phyloP scores from a whole-genome alignment of 2,113 vertebrate genomes.

The Oryzias celebensis region DNA sequence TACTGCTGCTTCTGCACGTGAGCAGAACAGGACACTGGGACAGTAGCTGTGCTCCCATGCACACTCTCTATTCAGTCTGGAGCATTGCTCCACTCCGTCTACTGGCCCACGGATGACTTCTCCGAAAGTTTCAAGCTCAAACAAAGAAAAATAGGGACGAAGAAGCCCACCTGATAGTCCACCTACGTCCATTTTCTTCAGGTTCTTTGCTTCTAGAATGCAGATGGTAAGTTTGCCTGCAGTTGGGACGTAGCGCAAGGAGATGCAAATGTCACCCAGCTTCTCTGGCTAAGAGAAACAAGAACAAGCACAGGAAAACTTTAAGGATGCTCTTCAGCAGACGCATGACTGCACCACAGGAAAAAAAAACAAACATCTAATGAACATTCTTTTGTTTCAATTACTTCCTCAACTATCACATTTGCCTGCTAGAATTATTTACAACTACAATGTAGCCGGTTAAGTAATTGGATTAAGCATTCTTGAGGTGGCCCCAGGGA shows the following conservation, averaged over 20 bases:
- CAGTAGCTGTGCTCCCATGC: conserved; percentile 12
- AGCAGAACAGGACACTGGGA: conserved; percentile 36
- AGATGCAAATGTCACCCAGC: conserved; percentile 97
- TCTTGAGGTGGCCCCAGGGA: conserved; percentile 23
- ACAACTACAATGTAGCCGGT: background rate
- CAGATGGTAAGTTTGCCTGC: conserved; percentile 97
- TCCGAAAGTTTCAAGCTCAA: background rate
- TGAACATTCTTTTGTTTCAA: conserved; percentile 1
- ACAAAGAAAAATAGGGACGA: conserved; percentile 33
- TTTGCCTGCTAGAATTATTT: conserved; percentile 2
- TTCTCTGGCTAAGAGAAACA: conserved; percentile 87
- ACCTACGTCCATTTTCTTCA: conserved; percentile 99
- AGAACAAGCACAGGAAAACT: conserved; percentile 6
- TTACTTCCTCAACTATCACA: background rate
- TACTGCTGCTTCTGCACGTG: conserved; percentile 74
- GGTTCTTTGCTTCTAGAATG: conserved; percentile 97
- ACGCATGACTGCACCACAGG: background rate
- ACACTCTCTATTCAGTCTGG: background rate
- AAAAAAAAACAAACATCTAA: conserved; percentile 1
- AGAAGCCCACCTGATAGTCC: conserved; percentile 86
- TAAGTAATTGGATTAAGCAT: background rate
- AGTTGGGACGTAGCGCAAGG: conserved; percentile 94
- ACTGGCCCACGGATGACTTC: background rate
- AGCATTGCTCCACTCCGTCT: conserved; percentile 13
- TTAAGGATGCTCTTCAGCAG: conserved; percentile 17